Base-by-base conservation (phyloP, 2,113 vertebrate species). In the Thinocorus orbignyianus region DNA sequence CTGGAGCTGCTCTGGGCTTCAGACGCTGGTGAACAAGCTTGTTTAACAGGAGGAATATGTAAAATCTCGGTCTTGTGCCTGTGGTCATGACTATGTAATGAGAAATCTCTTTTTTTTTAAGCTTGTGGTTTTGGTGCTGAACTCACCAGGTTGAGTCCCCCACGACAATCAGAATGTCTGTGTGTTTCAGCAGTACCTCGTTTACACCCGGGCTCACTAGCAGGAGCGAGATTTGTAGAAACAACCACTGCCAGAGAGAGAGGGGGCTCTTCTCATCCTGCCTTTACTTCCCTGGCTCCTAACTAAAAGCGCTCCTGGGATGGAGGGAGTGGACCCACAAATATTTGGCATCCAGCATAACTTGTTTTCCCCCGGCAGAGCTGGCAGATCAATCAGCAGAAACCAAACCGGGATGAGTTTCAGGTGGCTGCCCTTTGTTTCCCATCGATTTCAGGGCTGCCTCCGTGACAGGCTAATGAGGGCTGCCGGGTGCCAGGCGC, bases 391-490 rank as follows among this genome's bases (percentile, higher is more conserved):
- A 77, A 85, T 94, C 93, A 92, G 82, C 82, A 96, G 96, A 88
- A 97, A 78, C 92, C 86, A 96, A 95, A 96, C 2, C 23, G 80
- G 78, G 94, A 89, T 74, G 89, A 28, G 92, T 94, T 97, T 96
- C 83, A 88, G 95, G 93, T 69, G 94, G 69, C 52, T 96, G 96
- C 81, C 81, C 86, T 96, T 96, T 79, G 83, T 96, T 95, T 93
- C 70, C 87, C 72, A 78, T 97, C 0, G 13, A 66, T 97, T 91
- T 93, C 76, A 25, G 55, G 91, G 92, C 94, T 90, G 92, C 86
- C 69, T 82, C 66, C 2, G 11, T 91, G 96, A 65, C 86, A 86
- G 92, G 96, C 94, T 96, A 92, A 89, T 41, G 95, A 95, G 84
- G 81, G 86, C 93, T 81, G 81, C 86, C 4, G 44, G 72, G 93